Evolutionary conservation across 2,113 vertebrate species (phyloP).

Genomic region (Amphilophus citrinellus): DNA sequence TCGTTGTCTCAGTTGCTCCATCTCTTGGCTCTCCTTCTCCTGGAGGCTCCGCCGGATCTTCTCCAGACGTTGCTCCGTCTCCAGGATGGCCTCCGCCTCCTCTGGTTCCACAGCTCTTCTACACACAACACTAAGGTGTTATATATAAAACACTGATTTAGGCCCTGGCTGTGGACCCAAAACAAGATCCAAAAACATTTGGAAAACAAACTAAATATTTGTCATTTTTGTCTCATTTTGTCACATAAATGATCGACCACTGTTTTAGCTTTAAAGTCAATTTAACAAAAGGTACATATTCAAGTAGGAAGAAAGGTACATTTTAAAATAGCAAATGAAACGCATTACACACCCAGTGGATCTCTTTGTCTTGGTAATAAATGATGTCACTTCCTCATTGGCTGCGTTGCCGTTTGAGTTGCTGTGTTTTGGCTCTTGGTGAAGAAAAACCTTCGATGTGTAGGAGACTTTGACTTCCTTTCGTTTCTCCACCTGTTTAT

Average conservation of each 20-base stretch:
- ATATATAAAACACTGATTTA: not conserved
- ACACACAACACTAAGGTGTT: not conserved
- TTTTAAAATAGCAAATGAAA: not conserved
- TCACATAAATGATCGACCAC: not conserved
- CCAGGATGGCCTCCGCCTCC: slow-evolving; percentile 64
- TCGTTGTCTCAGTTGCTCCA: slow-evolving; percentile 68
- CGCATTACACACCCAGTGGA: slow-evolving; percentile 58
- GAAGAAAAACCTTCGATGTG: slow-evolving; percentile 78
- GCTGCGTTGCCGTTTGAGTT: slow-evolving; percentile 50
- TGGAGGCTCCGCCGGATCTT: slow-evolving; percentile 78
- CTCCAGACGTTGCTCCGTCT: slow-evolving; percentile 81
- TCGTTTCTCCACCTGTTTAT: slow-evolving; percentile 69
- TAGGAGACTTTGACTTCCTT: slow-evolving; percentile 74
- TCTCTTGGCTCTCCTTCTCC: slow-evolving; percentile 78
- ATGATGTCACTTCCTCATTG: slow-evolving; percentile 66
- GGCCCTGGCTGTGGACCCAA: not conserved
- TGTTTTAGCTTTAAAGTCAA: not conserved
- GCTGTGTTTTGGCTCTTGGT: slow-evolving; percentile 69
- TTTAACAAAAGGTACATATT: not conserved
- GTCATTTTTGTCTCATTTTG: not conserved
- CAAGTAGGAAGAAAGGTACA: not conserved
- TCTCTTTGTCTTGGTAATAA: slow-evolving; percentile 54
- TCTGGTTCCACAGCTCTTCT: slow-evolving; percentile 47
- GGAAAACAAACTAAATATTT: not conserved
- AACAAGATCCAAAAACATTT: not conserved